Base-by-base conservation (phyloP, 1,140 invertebrate genomes). In the Drosophila kepulauana region DNA sequence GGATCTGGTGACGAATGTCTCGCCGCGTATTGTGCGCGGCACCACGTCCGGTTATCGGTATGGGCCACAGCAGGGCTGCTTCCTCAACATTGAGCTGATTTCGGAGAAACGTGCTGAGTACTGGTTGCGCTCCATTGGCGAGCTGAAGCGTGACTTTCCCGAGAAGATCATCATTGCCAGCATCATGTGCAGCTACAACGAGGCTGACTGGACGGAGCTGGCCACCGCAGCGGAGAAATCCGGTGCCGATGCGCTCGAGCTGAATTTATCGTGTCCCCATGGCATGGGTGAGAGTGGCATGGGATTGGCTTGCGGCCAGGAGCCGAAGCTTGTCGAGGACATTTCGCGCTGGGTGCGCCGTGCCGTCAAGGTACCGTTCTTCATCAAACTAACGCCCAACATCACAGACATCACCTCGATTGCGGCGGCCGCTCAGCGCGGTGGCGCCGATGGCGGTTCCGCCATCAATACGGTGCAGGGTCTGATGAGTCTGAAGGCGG, bases 251-350 rank as follows among this genome's bases (percentile, higher is more conserved):
- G 98, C 97, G 1, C 93, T 99, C 3, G 99, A 99, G 93, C 93
- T 99, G 38, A 99, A 99, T 94, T 93, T 99, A 4, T 99, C 98
- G 0, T 99, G 99, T 93, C 99, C 99, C 1, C 99, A 99, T 93
- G 99, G 99, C 25, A 99, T 99, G 98, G 98, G 97, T 1, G 98
- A 99, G 94, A 95, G 97, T 61, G 98, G 98, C 56, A 99, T 99
- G 99, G 99, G 99, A 0, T 64, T 99, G 28, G 99, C 98, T 35
- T 99, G 98, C 94, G 99, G 99, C 71, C 98, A 99, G 94, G 95
- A 98, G 93, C 96, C 97, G 0, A 94, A 96, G 15, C 92, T 99
- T 51, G 98, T 99, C 0, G 94, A 95, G 65, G 95, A 97, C 70
- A 99, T 99, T 91, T 97, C 98, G 4, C 93, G 94, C 59, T 99